These are phyloP conservation scores for Ochropacha duplaris DNA, from an alignment of 2,888 invertebrate species.

Conservation along the genomic window DNA sequence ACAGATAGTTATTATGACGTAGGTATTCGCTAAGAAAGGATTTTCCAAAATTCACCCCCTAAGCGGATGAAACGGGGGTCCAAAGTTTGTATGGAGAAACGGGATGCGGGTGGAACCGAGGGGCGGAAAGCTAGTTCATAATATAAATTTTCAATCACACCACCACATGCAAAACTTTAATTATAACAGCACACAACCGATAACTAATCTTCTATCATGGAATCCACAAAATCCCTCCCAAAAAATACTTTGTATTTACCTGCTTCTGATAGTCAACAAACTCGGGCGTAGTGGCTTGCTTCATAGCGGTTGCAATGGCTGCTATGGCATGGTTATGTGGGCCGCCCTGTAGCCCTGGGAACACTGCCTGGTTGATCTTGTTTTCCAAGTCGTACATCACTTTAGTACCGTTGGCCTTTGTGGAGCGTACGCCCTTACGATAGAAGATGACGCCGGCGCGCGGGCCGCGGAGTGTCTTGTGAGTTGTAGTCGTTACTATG, in stretches of 20 bases:
- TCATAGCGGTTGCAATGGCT: slow-evolving; percentile 96
- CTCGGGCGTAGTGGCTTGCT: slow-evolving; percentile 91
- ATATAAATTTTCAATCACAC: too few relatives aligned
- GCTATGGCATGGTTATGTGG: slow-evolving; percentile 99
- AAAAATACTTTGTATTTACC: slow-evolving; percentile 47
- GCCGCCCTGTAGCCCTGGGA: slow-evolving; percentile 98
- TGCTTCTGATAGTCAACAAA: slow-evolving; percentile 94
- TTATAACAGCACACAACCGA: too few relatives aligned
- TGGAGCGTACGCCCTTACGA: slow-evolving; percentile 92
- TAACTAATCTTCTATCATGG: too few relatives aligned
- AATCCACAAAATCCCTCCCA: neutral
- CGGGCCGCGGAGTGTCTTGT: slow-evolving; percentile 95
- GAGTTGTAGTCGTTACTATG: slow-evolving; percentile 97
- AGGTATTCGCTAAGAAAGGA: too few relatives aligned
- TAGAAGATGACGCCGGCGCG: slow-evolving; percentile 96
- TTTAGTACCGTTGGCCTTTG: slow-evolving; percentile 92
- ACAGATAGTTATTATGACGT: too few relatives aligned
- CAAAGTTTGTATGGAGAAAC: too few relatives aligned
- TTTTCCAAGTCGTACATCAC: slow-evolving; percentile 93
- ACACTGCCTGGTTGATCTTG: slow-evolving; percentile 94
- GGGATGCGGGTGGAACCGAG: too few relatives aligned
- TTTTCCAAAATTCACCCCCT: too few relatives aligned
- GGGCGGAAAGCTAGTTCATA: too few relatives aligned
- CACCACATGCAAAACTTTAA: too few relatives aligned
- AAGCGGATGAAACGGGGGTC: too few relatives aligned